A percentile compares a stretch with the other conserved stretches of the same genome.
These are phyloP conservation scores for Chesias legatella DNA, from an alignment of 2,888 invertebrate genomes.

Conservation along the genomic window DNA sequence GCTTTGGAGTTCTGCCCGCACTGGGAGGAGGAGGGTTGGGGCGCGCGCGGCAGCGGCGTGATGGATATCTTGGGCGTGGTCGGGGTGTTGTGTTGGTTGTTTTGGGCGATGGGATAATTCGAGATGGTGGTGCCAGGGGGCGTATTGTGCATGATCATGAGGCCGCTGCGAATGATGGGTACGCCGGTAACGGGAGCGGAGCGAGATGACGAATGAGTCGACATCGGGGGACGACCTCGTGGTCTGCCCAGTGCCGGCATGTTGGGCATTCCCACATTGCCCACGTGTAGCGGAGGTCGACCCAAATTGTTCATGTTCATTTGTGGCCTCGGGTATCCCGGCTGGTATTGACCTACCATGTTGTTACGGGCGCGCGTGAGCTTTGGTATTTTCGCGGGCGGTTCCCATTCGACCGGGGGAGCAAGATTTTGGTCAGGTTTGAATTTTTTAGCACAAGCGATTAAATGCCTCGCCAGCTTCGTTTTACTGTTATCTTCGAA, in stretches of 20 bases:
- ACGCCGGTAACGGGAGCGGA: constrained; percentile 64
- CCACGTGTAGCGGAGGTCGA: constrained; percentile 55
- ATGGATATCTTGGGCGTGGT: constrained; percentile 95
- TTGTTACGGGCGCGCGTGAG: constrained; percentile 67
- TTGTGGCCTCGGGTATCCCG: constrained; percentile 73
- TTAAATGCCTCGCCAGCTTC: constrained; percentile 92
- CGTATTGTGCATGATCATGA: constrained; percentile 85
- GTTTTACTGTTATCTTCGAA: constrained; percentile 97
- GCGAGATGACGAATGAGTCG: constrained; percentile 42
- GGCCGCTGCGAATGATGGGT: constrained; percentile 76
- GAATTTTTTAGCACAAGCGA: constrained; percentile 95
- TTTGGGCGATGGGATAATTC: constrained; percentile 66
- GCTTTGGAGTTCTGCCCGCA: constrained; percentile 81
- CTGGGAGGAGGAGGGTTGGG: constrained; percentile 69
- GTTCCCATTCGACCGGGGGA: constrained; percentile 95
- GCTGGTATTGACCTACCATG: constrained; percentile 67
- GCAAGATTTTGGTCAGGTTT: constrained; percentile 93
- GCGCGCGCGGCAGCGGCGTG: constrained; percentile 90
- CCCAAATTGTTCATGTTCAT: constrained; percentile 66
- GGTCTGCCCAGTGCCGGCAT: constrained; percentile 64
- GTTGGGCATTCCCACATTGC: constrained; percentile 45
- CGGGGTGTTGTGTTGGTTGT: constrained; percentile 56
- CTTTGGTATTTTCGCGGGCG: constrained; percentile 95
- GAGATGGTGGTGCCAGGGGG: constrained; percentile 64
- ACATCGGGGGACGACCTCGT: constrained; percentile 70